phyloP scores from a whole-genome alignment of 2,888 invertebrate genomes.

The Cosmia pyralina region DNA sequence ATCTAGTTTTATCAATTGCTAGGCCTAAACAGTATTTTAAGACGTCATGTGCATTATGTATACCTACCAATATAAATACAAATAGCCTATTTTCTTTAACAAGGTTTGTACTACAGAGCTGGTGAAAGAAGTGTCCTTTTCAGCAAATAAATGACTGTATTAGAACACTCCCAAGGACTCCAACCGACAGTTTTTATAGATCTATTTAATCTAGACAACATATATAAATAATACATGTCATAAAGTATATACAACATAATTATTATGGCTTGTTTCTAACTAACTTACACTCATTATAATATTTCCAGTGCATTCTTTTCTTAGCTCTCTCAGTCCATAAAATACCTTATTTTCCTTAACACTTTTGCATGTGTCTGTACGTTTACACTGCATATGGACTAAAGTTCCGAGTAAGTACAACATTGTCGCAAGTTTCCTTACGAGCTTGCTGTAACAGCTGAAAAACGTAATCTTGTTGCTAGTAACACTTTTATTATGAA shows the following conservation, averaged over 20 bases:
- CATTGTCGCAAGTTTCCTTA: slow-evolving; percentile 69
- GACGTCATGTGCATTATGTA: not conserved
- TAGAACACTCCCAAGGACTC: too few relatives aligned
- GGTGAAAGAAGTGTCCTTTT: too few relatives aligned
- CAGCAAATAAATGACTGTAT: too few relatives aligned
- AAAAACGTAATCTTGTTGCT: slow-evolving; percentile 72
- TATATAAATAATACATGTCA: not conserved
- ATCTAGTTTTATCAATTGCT: not conserved
- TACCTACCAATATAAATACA: too few relatives aligned
- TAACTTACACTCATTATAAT: not conserved
- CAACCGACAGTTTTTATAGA: not conserved
- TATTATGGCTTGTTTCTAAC: not conserved
- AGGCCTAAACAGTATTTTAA: not conserved
- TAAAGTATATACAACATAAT: not conserved
- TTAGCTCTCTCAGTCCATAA: not conserved
- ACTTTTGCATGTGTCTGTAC: slow-evolving; percentile 58
- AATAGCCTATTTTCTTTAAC: too few relatives aligned
- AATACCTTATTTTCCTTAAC: slow-evolving; percentile 15
- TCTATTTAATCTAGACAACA: not conserved
- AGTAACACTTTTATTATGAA: slow-evolving; percentile 60
- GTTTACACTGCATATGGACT: slow-evolving; percentile 70
- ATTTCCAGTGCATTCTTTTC: not conserved
- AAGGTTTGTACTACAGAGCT: too few relatives aligned
- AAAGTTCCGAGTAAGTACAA: slow-evolving; percentile 68
- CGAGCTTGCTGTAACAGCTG: slow-evolving; percentile 65